These are phyloP conservation scores for Carcharodon carcharias DNA, from an alignment of 2,797 vertebrate species.

Conservation along the genomic window DNA sequence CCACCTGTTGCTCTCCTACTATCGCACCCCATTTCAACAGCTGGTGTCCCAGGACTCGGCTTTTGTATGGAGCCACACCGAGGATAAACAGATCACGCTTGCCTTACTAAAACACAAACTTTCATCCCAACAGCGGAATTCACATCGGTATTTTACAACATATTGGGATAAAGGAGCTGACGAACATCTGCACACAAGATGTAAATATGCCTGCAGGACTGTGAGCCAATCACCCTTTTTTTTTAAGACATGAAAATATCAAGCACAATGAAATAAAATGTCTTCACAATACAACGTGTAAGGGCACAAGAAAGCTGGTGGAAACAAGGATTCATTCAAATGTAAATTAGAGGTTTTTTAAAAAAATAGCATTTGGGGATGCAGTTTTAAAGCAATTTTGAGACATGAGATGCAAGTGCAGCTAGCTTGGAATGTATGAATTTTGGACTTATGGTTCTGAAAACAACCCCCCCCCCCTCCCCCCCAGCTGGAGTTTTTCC, in stretches of 20 bases:
- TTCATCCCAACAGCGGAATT: neutral
- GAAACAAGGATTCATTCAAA: neutral
- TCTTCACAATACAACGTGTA: neutral
- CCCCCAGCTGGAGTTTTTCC: neutral
- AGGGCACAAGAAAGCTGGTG: neutral
- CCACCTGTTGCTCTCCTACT: neutral
- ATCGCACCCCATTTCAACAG: neutral
- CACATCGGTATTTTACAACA: neutral
- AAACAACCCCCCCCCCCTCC: neutral
- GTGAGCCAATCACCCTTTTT: neutral
- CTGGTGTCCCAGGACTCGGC: neutral
- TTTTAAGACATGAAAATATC: neutral
- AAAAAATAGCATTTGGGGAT: neutral
- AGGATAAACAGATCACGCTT: neutral
- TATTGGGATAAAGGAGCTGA: neutral
- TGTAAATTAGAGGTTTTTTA: neutral
- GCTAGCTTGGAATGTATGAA: neutral
- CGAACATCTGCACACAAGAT: too few species aligned
- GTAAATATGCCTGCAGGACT: neutral
- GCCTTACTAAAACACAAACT: neutral
- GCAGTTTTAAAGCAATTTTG: neutral
- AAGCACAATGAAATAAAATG: neutral
- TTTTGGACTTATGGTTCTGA: neutral
- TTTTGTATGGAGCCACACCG: neutral
- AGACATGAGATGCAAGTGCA: neutral